Percentiles rank a stretch among this genome's conserved stretches.
These are phyloP conservation scores for Ditula angustiorana DNA, from an alignment of 2,888 invertebrate species.

Conservation along the genomic window DNA sequence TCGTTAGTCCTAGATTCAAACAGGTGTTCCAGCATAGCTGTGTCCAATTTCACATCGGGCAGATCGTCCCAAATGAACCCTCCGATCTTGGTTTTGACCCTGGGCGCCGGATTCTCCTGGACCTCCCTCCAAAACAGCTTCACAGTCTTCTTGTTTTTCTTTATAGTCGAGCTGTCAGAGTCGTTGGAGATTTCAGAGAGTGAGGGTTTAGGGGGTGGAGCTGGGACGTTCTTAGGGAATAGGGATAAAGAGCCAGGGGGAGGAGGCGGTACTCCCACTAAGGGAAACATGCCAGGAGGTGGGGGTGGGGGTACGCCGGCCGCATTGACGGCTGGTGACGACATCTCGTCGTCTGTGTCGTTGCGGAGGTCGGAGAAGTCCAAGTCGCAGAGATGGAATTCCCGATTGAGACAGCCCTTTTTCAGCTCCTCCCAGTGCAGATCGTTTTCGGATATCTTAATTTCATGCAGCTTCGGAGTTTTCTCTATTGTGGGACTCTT, in stretches of 20 bases:
- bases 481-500: conserved; percentile 90
- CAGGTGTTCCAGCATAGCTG: conserved; percentile 96
- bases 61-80: conserved; percentile 97
- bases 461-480: conserved; percentile 87
- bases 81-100: conserved; percentile 85
- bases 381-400: conserved; percentile 95
- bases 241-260: conserved; percentile 81
- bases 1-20: conserved; percentile 99
- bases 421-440: conserved; percentile 96
- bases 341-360: conserved; percentile 94
- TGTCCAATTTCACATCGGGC: conserved; percentile 93
- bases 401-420: conserved; percentile 90
- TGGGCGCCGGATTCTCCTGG: conserved; percentile 88
- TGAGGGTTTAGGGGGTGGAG: conserved; percentile 66
- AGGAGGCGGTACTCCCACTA: conserved; percentile 75
- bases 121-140: conserved; percentile 99
- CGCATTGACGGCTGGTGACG: conserved; percentile 87
- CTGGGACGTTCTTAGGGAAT: conserved; percentile 76
- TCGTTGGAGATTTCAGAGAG: conserved; percentile 70
- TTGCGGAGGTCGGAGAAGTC: conserved; percentile 97
- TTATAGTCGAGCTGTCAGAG: conserved; percentile 83
- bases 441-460: conserved; percentile 96
- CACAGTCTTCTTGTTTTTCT: conserved; percentile 97
- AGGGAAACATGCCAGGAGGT: conserved; percentile 88
- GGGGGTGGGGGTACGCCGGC: conserved; percentile 92